Evolutionary conservation across 2,797 vertebrate genomes (phyloP), one percentile per base, ranked within the genome.

Genomic region (Schizopygopsis pylzovi): DNA sequence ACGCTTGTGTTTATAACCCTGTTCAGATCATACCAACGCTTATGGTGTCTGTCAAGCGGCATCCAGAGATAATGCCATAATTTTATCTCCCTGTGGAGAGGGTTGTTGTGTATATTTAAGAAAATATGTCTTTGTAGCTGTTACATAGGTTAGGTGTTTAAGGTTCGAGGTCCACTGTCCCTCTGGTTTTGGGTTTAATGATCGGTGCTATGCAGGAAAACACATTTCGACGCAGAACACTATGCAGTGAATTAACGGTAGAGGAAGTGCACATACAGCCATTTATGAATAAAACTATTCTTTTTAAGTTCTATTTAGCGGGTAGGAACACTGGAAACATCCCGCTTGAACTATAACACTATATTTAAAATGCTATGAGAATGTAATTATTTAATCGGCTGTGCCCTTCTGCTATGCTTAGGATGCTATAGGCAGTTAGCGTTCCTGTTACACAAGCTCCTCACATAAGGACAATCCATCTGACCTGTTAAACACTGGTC

Each of bases 381-480:
- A 79, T 70, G 49, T 70, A 52, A 67, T 54, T 78, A 70, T 56
- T 33, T 43, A 79, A 78, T 41, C 45, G 18, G 59, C 61, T 76
- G 59, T 76, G 3, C n/a, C 11, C 13, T 77, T 49, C 45, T 67
- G 79, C 61, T 81, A 67, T 49, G 25, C 45, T 49, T 67, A 25
- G 25, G 25, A 75, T 75, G 28, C 20, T 76, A 83, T 39, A 61
- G 18, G 28, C 54, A 16, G 47, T 43, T 39, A 52, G 59, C 13
- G 56, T 77, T 33, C 28, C 22, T 71, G 0, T 10, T 52, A 72
- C 89, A 49, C 43, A 41, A 76, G 33, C 84, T 45, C 73, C 79
- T 86, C 83, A 80, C 68, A 71, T 8, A 43, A 72, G 56, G 73
- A 76, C 83, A 90, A 90, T 68, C 81, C 70, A 61, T 49, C 82